Base-by-base conservation (phyloP, 2,888 invertebrate genomes). In the Azorinus chamasolen region DNA sequence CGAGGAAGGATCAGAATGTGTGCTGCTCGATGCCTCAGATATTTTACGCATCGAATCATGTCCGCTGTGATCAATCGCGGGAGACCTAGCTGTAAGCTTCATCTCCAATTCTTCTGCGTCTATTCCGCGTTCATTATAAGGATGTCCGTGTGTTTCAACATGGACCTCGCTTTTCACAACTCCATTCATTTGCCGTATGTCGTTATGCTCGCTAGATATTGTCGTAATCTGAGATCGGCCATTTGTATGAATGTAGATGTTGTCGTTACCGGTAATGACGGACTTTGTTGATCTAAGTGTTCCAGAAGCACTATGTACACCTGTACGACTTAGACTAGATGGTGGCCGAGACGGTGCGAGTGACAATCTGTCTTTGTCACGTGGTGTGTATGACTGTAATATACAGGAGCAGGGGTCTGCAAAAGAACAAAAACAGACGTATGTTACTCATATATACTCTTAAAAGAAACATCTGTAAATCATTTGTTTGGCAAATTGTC, bases 331-430 rank as follows among this genome's bases (percentile, higher is more conserved):
- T 2, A 62, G 58, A 41, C 58, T 72, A 1, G 77, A 74, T n/a
- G 58, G 58, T 6, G 73, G 74, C n/a, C 79, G 53, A 14, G 79
- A 75, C 1, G 70, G 66, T 8, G 53, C 71, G 22, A 69, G 39
- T 6, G 64, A 68, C 6, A 48, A 45, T 8, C 66, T 63, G 32
- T 74, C 81, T 53, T 61, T 59, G 18, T 76, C 83, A 32, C 74
- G 59, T 22, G 83, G 74, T 6, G 83, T 85, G 71, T 86, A 90
- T 0, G 89, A 87, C 72, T 90, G 89, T 2, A 88, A 68, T 1
- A 81, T 84, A 48, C 89, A 90, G 8, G 86, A 77, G 3, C 75
- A 62, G 0, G 88, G 82, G 70, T 90, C 89, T 90, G 73, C 37
- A 74, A 53, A 2, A n/a, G 16, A 14, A 62, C 25, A 58, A 57